A percentile compares a stretch with the other conserved stretches of the same genome.
These are phyloP conservation scores for Dinocampus coccinellae DNA, from an alignment of 2,888 invertebrate genomes.

Conservation along the genomic window DNA sequence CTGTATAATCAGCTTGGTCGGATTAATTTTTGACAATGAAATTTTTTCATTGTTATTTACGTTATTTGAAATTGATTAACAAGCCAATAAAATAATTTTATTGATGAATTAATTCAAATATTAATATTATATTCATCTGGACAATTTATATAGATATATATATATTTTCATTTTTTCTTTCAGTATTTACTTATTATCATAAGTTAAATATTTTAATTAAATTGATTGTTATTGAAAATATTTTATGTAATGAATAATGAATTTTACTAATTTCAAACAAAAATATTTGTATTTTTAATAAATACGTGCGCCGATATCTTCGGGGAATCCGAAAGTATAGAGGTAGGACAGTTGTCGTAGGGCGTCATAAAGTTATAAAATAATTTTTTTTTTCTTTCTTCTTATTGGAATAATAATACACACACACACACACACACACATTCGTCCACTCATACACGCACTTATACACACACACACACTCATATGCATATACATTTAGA, in stretches of 20 bases:
- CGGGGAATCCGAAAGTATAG: constrained; percentile 31
- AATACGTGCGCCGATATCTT: constrained; percentile 26
- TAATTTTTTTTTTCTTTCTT: constrained; percentile 13
- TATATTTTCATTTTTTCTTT: not conserved
- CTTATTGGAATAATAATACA: constrained; percentile 4
- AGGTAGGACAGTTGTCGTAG: constrained; percentile 36
- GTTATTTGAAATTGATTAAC: constrained; percentile 22
- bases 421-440: not conserved
- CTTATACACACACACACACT: no score
- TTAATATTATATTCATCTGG: not conserved
- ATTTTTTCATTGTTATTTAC: not conserved
- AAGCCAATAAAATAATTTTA: constrained; percentile 17
- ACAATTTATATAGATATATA: no score
- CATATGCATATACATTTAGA: no score
- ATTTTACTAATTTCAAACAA: no score
- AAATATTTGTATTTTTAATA: not conserved
- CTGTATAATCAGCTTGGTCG: not conserved
- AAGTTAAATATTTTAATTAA: no score
- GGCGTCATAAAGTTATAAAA: constrained; percentile 26
- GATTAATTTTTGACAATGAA: not conserved
- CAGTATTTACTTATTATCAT: not conserved
- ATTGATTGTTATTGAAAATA: no score
- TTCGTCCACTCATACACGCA: no score
- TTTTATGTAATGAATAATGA: no score
- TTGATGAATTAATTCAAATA: not conserved